Evolutionary conservation across 2,797 vertebrate genomes (phyloP).

Genomic region (Siniperca scherzeri): DNA sequence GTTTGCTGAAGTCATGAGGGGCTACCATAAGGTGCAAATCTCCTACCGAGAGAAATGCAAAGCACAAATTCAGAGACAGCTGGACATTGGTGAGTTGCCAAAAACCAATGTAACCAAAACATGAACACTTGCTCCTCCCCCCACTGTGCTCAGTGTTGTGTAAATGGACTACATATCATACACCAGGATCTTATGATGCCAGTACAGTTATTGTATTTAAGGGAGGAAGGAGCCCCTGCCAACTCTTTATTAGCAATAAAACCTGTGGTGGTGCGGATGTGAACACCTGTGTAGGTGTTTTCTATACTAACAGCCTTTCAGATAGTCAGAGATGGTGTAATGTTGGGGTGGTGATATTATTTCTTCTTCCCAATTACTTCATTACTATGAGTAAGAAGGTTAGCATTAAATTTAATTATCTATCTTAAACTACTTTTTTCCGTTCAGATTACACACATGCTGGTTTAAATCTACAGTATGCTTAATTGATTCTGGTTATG

Average conservation of each 20-base stretch:
- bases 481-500: background rate
- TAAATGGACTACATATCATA: background rate
- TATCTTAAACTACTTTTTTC: background rate
- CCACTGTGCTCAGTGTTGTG: background rate
- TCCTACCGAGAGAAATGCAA: slow-evolving; percentile 93
- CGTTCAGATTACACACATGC: background rate
- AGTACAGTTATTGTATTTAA: slow-evolving; percentile 9
- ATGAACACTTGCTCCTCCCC: background rate
- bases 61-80: slow-evolving; percentile 89
- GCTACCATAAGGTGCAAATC: slow-evolving; percentile 89
- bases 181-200: slow-evolving; percentile 8
- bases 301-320: background rate
- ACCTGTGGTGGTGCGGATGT: background rate
- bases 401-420: background rate
- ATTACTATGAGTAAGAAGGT: background rate
- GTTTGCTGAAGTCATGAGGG: slow-evolving; percentile 92
- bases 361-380: background rate
- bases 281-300: background rate
- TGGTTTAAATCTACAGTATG: background rate
- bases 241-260: slow-evolving; percentile 11
- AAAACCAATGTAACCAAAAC: slow-evolving; percentile 18
- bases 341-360: background rate
- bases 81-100: slow-evolving; percentile 82
- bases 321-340: background rate
- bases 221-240: background rate